Base-by-base conservation (phyloP, 2,113 vertebrate genomes). In the Etheostoma cragini region DNA sequence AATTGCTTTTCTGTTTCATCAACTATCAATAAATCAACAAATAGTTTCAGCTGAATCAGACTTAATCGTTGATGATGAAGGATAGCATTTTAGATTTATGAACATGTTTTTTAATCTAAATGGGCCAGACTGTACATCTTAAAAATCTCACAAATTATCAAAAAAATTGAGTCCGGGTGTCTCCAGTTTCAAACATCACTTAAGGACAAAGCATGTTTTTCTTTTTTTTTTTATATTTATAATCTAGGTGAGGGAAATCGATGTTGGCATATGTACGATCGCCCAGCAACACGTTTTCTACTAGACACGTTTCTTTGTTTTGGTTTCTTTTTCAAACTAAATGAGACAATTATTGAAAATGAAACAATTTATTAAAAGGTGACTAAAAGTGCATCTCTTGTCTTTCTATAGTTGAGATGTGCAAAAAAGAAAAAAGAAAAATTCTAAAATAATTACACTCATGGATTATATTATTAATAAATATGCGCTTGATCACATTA, bases 151-250 rank as follows among this genome's bases (percentile, higher is more conserved):
- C 47, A 56, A 61, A 60, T 72, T 30, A n/a, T n/a, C n/a, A n/a
- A n/a, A n/a, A n/a, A n/a, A 52, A 50, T 21, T 12, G 12, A 56
- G 46, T 80, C 60, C 38, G 35, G 61, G 26, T 60, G 50, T 83
- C 73, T 75, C 16, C 19, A 15, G 7, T 33, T 52, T 68, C 72
- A n/a, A 64, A 62, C 57, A 82, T 82, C 78, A 81, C 70, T 66
- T 78, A 49, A 58, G 87, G 79, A 65, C 82, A 88, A 54, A 78
- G 63, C n/a, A 63, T 88, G 70, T 70, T 83, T 78, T 83, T 78
- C 49, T 70, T 74, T 80, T 80, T 76, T 64, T 79, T 64, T 79
- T 69, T 66, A 56, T 58, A 68, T 78, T 58, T 64, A 53, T 76
- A 78, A 89, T 87, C 75, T 72, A 52, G 56, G 84, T 84, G 81